Evolutionary conservation across 2,113 vertebrate species (phyloP), one percentile per base, ranked within the genome.

Genomic region (Lichenostomus cassidix): DNA sequence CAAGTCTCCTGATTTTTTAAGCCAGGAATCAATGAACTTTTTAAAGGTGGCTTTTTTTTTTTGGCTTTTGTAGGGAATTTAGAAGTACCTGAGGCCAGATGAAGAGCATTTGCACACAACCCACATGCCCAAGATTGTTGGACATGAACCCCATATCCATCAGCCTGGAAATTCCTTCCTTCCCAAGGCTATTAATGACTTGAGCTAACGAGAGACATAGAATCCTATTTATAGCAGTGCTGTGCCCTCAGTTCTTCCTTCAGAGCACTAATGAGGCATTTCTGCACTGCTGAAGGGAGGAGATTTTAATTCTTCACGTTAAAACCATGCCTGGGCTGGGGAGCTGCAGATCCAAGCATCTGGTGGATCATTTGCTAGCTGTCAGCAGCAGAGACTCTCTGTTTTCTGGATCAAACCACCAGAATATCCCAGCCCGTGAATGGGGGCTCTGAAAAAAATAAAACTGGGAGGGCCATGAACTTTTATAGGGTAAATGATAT

Each of bases 321-420:
- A 67, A 92, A 94, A 64, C 60, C 29, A 8, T 49, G 85, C 24
- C 63, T 44, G 47, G 33, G 39, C 70, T 83, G 33, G 0, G 12
- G 59, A 59, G 70, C 47, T 92, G 83, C 59, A 86, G 79, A 83
- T 83, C 75, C 92, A 71, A 88, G 79, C 56, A 85, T 74, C 91
- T 96, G 93, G 74, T 93, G 83, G 79, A 90, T 92, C 67, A 86
- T 96, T 97, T 95, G 53, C 83, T 94, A 14, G 37, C 77, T 94
- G 58, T 87, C 89, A 92, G 70, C 37, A 85, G 56, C 81, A 82
- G 15, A 69, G 19, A 65, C 33, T 50, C 22, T 87, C 55, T 73
- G 7, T 94, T 85, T 73, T 41, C 75, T 90, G 79, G 50, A 74
- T 94, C 75, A 85, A 88, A n/a, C 42, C 59, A 85, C 42, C 29